A percentile compares a stretch with the other conserved stretches of the same genome.
Evolutionary conservation across 2,888 invertebrate species (phyloP).

Genomic region (Drosophila demipolita): DNA sequence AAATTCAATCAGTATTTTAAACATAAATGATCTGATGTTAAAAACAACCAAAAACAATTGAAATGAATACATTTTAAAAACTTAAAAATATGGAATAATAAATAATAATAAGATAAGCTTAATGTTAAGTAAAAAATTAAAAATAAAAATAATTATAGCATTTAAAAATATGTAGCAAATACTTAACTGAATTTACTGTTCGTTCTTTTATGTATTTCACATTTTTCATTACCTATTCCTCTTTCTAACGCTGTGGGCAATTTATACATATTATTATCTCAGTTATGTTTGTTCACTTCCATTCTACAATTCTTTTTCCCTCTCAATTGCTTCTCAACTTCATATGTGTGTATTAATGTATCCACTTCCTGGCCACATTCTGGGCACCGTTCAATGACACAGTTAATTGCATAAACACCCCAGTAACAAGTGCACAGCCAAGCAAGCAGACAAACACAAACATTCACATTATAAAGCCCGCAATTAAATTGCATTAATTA

Average conservation of each 20-base stretch:
- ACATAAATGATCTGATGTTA: not conserved
- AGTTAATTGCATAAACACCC: slow-evolving; percentile 69
- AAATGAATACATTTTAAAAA: not conserved
- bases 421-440: slow-evolving; percentile 36
- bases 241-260: slow-evolving; percentile 6
- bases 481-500: slow-evolving; percentile 79
- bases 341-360: slow-evolving; percentile 27
- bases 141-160: too few species aligned
- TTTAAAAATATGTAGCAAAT: slow-evolving; percentile 10
- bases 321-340: not conserved
- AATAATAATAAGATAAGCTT: not conserved
- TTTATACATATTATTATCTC: slow-evolving; percentile 15
- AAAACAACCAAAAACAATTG: not conserved
- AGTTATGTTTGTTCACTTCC: slow-evolving; percentile 27
- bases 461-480: slow-evolving; percentile 24
- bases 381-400: slow-evolving; percentile 75
- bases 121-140: not conserved
- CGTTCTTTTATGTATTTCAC: slow-evolving; percentile 6
- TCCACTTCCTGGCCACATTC: slow-evolving; percentile 64
- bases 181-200: slow-evolving; percentile 15
- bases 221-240: not conserved
- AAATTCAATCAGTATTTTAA: not conserved
- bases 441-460: slow-evolving; percentile 17
- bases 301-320: slow-evolving; percentile 26
- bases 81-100: not conserved